These are phyloP conservation scores for Ivindomyrus marchei DNA, from an alignment of 2,113 vertebrate genomes.

Conservation along the genomic window DNA sequence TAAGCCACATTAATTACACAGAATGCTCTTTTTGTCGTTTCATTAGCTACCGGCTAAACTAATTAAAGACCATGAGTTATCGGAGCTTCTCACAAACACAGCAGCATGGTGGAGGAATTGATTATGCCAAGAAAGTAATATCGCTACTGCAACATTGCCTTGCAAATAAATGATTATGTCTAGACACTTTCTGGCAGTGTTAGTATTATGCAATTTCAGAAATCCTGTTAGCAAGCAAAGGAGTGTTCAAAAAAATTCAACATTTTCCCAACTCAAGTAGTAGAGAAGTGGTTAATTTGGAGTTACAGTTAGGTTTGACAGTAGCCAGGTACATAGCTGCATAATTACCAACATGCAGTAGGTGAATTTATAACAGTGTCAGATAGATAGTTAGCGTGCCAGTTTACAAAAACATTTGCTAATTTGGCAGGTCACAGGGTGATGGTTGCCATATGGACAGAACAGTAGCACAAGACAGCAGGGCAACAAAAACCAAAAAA, in stretches of 20 bases:
- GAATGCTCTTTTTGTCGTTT: constrained; percentile 3
- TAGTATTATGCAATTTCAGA: neutral
- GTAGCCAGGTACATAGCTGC: neutral
- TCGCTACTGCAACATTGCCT: neutral
- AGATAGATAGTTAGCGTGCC: neutral
- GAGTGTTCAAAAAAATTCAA: neutral
- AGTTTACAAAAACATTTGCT: constrained; percentile 7
- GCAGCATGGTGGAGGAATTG: neutral
- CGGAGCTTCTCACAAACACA: neutral
- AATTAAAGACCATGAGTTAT: constrained; percentile 5
- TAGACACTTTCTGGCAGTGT: neutral
- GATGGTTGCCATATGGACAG: neutral
- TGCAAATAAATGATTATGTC: constrained; percentile 3
- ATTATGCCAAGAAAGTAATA: neutral
- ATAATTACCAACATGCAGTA: neutral
- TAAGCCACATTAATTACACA: constrained; percentile 6
- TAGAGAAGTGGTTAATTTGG: neutral
- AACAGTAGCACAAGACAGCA: neutral
- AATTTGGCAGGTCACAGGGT: constrained; percentile 3
- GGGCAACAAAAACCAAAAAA: neutral
- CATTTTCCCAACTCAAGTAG: neutral
- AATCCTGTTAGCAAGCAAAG: neutral
- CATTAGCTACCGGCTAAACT: neutral
- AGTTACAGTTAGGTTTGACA: neutral
- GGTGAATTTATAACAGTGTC: neutral